A percentile compares a stretch with the other conserved stretches of the same genome.
Conservation (phyloP, 2,888 invertebrate genomes). For the Meteorus colon region DNA sequence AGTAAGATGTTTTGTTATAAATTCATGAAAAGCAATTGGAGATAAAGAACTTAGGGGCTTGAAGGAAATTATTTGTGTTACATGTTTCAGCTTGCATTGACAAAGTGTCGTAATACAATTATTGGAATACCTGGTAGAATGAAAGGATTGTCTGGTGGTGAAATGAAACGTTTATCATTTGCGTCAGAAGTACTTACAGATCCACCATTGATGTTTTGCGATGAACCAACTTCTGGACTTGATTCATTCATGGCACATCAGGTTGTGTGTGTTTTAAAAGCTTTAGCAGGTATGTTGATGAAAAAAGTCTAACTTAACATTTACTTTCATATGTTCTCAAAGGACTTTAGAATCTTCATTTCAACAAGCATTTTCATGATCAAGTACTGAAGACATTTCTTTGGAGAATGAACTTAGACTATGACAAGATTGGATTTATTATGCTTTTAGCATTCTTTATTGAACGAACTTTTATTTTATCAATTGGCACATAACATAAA, state of each 20-base stretch:
- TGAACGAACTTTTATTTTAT: no score
- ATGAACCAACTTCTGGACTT: conserved; percentile 97
- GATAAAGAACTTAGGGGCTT: no score
- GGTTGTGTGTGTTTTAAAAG: conserved; percentile 83
- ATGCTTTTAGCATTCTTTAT: no score
- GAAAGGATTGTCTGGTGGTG: conserved; percentile 97
- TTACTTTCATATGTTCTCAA: no score
- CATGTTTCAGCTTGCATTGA: conserved; percentile 81
- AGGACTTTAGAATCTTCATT: no score
- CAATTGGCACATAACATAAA: no score
- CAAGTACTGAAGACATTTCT: no score
- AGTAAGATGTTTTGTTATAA: no score
- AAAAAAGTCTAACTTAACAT: not conserved
- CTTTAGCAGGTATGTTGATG: conserved; percentile 76
- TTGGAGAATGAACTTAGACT: no score
- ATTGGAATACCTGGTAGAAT: conserved; percentile 92
- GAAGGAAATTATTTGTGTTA: not conserved
- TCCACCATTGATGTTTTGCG: conserved; percentile 96
- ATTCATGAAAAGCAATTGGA: no score
- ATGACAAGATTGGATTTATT: no score
- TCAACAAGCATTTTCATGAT: no score
- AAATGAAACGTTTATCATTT: conserved; percentile 95
- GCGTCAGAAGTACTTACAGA: conserved; percentile 98
- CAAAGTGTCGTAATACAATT: conserved; percentile 91
- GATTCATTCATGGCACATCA: conserved; percentile 98